Evolutionary conservation across 2,888 invertebrate genomes (phyloP).

Genomic region (Caenorhabditis panamensis): DNA sequence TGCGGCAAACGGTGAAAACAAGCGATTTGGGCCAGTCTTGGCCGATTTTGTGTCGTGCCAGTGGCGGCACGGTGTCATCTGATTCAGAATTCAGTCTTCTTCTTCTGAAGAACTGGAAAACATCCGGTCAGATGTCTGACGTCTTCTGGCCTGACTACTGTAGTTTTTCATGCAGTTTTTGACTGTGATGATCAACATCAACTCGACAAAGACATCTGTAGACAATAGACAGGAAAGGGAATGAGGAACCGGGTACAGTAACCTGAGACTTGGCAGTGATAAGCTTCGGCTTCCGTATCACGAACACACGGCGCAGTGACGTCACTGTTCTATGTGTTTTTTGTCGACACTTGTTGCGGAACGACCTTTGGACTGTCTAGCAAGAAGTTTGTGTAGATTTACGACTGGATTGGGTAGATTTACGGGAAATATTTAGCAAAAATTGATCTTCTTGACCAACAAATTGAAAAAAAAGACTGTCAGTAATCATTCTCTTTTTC

Average conservation of each 20-base stretch:
- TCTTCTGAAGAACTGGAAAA: background rate
- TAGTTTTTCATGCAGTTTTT: background rate
- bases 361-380: background rate
- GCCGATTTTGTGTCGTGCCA: background rate
- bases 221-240: background rate
- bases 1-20: background rate
- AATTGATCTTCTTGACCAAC: background rate
- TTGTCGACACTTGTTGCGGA: background rate
- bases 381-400: background rate
- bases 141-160: background rate
- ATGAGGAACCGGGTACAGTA: background rate
- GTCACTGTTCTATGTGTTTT: conserved; percentile 17
- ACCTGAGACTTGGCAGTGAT: background rate
- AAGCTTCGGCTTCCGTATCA: background rate
- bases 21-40: too few relatives aligned
- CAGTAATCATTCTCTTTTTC: background rate
- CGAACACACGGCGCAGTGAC: background rate
- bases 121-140: conserved; percentile 30
- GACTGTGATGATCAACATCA: conserved; percentile 1
- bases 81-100: background rate
- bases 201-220: background rate
- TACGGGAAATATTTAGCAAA: too few relatives aligned
- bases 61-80: background rate
- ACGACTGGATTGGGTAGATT: background rate
- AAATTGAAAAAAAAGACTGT: conserved; percentile 4